A percentile compares a stretch with the other conserved stretches of the same genome.
phyloP scores from a whole-genome alignment of 2,113 vertebrate genomes.

The Eptesicus fuscus region DNA sequence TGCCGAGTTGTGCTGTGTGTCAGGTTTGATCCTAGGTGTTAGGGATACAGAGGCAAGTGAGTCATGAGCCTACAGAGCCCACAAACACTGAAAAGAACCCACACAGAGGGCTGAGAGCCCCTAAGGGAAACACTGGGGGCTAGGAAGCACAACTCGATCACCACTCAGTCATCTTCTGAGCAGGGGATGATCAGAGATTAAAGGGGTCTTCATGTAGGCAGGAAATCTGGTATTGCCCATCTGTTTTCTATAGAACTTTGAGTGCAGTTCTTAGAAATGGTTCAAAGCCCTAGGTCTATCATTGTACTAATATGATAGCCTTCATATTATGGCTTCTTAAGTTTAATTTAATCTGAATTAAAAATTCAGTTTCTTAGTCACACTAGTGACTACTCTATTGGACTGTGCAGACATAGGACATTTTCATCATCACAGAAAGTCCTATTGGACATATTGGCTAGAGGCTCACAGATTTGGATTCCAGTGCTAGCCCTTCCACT shows the following conservation, averaged over 20 bases:
- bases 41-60: background rate
- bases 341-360: background rate
- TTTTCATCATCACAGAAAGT: background rate
- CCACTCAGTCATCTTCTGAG: background rate
- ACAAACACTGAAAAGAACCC: background rate
- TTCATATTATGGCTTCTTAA: background rate
- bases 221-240: background rate
- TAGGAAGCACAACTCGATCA: background rate
- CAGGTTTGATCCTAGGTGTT: background rate
- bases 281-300: background rate
- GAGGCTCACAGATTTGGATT: background rate
- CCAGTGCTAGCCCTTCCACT: background rate
- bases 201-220: background rate
- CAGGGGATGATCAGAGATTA: background rate
- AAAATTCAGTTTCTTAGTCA: background rate
- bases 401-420: background rate
- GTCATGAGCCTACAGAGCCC: background rate
- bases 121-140: background rate
- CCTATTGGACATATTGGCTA: background rate
- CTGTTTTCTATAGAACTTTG: background rate
- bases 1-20: background rate
- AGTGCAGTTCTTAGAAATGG: background rate
- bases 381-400: background rate
- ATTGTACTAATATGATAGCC: background rate
- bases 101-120: background rate